phyloP scores from a whole-genome alignment of 53 echinoderm and acorn worm genomes.

The Pentamera pediparva region DNA sequence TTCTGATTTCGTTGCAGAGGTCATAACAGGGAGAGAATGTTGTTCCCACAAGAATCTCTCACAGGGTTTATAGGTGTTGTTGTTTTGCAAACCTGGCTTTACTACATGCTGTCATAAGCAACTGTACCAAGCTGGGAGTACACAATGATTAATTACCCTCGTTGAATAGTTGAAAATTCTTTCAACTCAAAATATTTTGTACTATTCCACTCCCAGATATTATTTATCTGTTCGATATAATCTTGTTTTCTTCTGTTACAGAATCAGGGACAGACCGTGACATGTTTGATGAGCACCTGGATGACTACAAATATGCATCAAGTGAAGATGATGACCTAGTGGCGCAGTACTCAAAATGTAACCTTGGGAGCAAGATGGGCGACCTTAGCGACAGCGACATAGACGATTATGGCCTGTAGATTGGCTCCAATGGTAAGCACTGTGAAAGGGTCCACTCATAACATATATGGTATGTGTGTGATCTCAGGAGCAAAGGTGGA shows the following conservation, averaged over 20 bases:
- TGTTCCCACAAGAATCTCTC: no score
- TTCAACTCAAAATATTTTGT: no score
- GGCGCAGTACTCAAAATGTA: constrained; percentile 67
- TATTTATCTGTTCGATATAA: not conserved
- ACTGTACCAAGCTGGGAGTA: no score
- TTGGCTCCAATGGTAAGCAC: constrained; percentile 2
- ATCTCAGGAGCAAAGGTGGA: constrained; percentile 1
- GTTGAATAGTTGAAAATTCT: no score
- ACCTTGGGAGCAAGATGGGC: not conserved
- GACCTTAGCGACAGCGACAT: constrained; percentile 11
- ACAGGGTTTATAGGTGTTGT: no score
- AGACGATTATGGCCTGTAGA: constrained; percentile 28
- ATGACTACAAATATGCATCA: constrained; percentile 82
- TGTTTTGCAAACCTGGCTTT: no score
- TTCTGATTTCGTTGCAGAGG: no score
- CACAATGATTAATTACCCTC: no score
- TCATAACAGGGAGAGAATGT: no score
- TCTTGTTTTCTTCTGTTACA: not conserved
- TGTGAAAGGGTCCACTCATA: not conserved
- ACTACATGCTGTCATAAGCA: no score
- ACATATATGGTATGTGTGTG: no score
- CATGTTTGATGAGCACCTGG: constrained; percentile 83
- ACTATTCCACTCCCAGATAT: not conserved
- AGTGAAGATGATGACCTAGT: constrained; percentile 89
- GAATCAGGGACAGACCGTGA: constrained; percentile 64